Evolutionary conservation across 2,113 vertebrate species (phyloP).

Genomic region (Melospiza melodia): DNA sequence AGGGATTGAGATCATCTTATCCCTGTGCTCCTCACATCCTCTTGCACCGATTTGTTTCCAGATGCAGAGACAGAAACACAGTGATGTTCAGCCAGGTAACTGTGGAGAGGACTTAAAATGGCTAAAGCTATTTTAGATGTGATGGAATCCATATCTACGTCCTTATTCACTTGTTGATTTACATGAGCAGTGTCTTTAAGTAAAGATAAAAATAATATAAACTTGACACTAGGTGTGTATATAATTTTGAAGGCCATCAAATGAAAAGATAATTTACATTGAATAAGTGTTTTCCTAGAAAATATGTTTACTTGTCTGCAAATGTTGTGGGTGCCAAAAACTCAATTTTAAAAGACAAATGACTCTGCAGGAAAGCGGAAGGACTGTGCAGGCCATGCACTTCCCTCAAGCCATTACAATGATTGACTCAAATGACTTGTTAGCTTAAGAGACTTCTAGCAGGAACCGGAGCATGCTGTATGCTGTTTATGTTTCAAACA

Average conservation of each 20-base stretch:
- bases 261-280: not conserved
- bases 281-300: not conserved
- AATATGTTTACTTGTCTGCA: not conserved
- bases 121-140: not conserved
- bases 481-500: not conserved
- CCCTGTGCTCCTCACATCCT: not conserved
- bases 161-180: not conserved
- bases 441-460: conserved; percentile 1
- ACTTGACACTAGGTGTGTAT: not conserved
- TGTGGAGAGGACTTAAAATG: not conserved
- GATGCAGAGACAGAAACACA: not conserved
- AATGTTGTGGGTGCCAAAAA: not conserved
- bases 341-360: not conserved
- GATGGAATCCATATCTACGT: not conserved
- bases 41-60: not conserved
- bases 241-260: not conserved
- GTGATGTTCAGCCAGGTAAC: not conserved
- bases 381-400: not conserved
- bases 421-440: not conserved
- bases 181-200: not conserved
- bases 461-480: not conserved
- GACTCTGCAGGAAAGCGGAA: not conserved
- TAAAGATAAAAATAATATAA: not conserved
- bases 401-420: not conserved
- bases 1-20: not conserved